Base-by-base conservation (phyloP, 2,888 invertebrate species). In the Amphiduros pacificus region DNA sequence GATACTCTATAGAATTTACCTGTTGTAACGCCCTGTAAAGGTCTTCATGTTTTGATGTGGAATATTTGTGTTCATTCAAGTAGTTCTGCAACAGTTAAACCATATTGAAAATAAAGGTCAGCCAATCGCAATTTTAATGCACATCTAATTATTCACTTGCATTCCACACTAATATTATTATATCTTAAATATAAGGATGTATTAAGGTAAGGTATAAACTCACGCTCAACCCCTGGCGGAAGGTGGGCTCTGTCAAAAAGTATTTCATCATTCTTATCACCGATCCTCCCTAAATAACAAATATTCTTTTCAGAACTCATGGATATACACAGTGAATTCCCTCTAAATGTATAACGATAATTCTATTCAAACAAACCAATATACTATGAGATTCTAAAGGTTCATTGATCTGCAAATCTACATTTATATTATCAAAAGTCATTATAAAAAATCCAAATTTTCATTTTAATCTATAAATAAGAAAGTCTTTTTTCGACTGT, bases 191-290 rank as follows among this genome's bases (percentile, higher is more conserved):
- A n/a, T n/a, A n/a, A n/a, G n/a, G n/a, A n/a, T n/a, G n/a, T n/a
- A n/a, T n/a, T n/a, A n/a, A n/a, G n/a, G n/a, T n/a, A n/a, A n/a
- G n/a, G n/a, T n/a, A n/a, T n/a, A n/a, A 17, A 60, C 64, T 68
- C 62, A 74, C 73, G 40, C 62, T 65, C 17, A 82, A 60, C 1
- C 91, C 92, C 54, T 86, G 86, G 74, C 86, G 88, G 78, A 94
- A 92, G 0, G 90, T 88, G 0, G 86, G 85, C 44, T 90, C 87
- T 0, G 93, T 93, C 27, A 94, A 86, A 82, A 91, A 90, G 76
- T 89, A 85, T 69, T 89, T 89, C 90, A 95, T 92, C 95, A 95
- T 95, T 44, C 94, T 87, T 66, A 96, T 87, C 55, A 95, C 86
- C 0, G 89, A 87, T 1, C 91, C 88, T 0, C 92, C 92, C 78